Evolutionary conservation across 1,140 invertebrate species (phyloP), one percentile per base, ranked within the genome.

Genomic region (Pogonognathellus flavescens): DNA sequence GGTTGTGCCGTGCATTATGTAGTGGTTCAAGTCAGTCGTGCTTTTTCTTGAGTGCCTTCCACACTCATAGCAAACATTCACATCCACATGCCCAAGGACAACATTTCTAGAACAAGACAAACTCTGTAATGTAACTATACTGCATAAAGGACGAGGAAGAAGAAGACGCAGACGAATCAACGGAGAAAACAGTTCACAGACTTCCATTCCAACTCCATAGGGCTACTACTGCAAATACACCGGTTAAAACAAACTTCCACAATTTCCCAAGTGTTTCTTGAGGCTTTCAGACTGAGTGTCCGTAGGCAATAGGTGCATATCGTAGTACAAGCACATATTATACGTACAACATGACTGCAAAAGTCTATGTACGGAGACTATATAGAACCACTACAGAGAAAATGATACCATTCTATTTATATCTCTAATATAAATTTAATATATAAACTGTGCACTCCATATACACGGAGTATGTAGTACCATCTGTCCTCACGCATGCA

Each of bases 181-280:
- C 31, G 25, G n/a, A 50, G 70, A n/a, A 76, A n/a, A n/a, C 14
- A 14, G 11, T 76, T 50, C 70, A n/a, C 31, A 16, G 70, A 76
- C 31, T 76, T 76, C 41, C 41, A 76, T 76, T 76, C 41, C 41
- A 76, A 25, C 22, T 76, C 70, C 31, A 76, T 14, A n/a, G 70
- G 31, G 31, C 31, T 41, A 76, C 70, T 76, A 49, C 70, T 76
- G 70, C 70, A 76, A 76, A 76, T 76, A 76, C 41, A 76, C 70
- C 70, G 49, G 25, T 31, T 76, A 76, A 41, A 76, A 76, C 70
- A 76, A 76, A 76, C 70, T 76, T 76, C 70, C 16, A 76, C 70
- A 76, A 76, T 76, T 76, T 76, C 70, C 70, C 70, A 76, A 76
- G 70, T 76, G 70, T 50, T 76, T n/a, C 70, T 76, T 76, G 70